Conservation (phyloP, 1,140 invertebrate genomes). For the Chrysopa pallens region DNA sequence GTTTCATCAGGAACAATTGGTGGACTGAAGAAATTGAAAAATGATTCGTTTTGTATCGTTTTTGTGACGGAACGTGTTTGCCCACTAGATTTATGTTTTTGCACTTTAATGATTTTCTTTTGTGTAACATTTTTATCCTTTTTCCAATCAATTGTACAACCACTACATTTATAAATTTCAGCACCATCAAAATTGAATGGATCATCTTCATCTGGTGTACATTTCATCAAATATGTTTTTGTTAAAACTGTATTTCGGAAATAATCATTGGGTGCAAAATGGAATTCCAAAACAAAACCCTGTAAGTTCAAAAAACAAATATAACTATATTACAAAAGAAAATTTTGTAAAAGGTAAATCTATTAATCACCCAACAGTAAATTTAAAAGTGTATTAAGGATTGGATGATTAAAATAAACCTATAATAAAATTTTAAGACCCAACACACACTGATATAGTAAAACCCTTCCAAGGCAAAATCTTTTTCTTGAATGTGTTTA, state of each 20-base stretch:
- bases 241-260: conserved; percentile 89
- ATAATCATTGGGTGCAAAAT: conserved; percentile 89
- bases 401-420: too few species aligned
- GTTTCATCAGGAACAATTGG: conserved; percentile 46
- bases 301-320: too few species aligned
- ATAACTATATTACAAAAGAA: too few species aligned
- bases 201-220: conserved; percentile 73
- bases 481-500: too few species aligned
- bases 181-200: conserved; percentile 96
- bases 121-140: conserved; percentile 89
- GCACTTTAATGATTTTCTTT: conserved; percentile 94
- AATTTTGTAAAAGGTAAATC: too few species aligned
- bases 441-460: too few species aligned
- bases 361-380: too few species aligned
- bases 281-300: conserved; percentile 83
- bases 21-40: conserved; percentile 98
- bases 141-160: conserved; percentile 29
- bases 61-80: conserved; percentile 85
- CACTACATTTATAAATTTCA: conserved; percentile 88
- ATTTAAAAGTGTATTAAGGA: too few species aligned
- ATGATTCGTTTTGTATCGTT: conserved; percentile 84
- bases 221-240: conserved; percentile 91
- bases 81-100: conserved; percentile 92
- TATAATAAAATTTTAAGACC: too few species aligned
- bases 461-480: too few species aligned